These are phyloP conservation scores for Myotis myotis DNA, from an alignment of 2,797 vertebrate species.

Conservation along the genomic window DNA sequence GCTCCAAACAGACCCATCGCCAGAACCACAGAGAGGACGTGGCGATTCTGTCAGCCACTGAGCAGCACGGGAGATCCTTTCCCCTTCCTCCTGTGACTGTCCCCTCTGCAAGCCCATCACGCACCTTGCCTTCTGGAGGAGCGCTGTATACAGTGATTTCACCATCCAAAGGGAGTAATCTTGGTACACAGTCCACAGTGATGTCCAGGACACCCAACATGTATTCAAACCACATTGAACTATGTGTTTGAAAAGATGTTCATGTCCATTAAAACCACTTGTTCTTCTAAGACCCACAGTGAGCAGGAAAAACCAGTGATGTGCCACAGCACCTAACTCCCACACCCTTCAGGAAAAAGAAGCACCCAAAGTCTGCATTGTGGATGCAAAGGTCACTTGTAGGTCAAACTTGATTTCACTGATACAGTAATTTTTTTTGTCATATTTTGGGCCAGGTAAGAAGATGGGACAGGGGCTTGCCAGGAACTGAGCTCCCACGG, in stretches of 20 bases:
- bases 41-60: fast-evolving
- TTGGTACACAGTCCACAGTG: fast-evolving
- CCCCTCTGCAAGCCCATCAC: no score
- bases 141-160: fast-evolving
- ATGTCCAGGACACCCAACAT: neutral
- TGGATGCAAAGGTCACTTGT: neutral
- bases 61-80: neutral
- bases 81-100: neutral
- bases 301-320: neutral
- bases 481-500: fast-evolving
- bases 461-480: fast-evolving
- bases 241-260: neutral
- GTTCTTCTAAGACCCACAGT: neutral
- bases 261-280: neutral
- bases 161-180: neutral
- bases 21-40: fast-evolving
- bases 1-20: neutral
- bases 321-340: no score
- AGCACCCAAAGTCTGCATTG: neutral
- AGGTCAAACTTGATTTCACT: neutral
- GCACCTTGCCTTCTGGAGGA: fast-evolving
- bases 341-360: neutral
- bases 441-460: neutral
- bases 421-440: neutral
- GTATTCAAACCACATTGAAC: constrained; percentile 23